Percentiles rank a stretch among this genome's conserved stretches.
phyloP scores from a whole-genome alignment of 1,140 invertebrate species.

The Alviniconcha marisindica region DNA sequence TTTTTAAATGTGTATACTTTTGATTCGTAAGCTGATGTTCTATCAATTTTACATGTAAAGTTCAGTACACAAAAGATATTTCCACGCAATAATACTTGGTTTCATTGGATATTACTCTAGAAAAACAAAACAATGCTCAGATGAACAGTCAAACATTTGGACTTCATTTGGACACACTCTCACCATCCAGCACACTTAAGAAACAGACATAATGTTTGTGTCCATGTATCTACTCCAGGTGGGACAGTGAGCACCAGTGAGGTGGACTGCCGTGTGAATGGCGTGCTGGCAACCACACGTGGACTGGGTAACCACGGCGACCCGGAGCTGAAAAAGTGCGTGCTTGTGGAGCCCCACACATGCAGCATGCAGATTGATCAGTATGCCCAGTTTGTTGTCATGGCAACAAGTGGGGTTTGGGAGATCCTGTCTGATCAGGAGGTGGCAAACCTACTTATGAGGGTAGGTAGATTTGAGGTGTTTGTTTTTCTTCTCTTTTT shows the following conservation, averaged over 20 bases:
- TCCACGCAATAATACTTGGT: too few relatives aligned
- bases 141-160: too few relatives aligned
- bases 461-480: slow-evolving; percentile 61
- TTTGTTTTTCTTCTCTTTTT: not conserved
- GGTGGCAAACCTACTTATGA: slow-evolving; percentile 67
- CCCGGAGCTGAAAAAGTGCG: slow-evolving; percentile 66
- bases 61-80: too few relatives aligned
- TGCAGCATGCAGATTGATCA: slow-evolving; percentile 67
- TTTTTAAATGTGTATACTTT: too few relatives aligned
- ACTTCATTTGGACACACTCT: too few relatives aligned
- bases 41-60: too few relatives aligned
- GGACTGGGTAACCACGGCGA: slow-evolving; percentile 76
- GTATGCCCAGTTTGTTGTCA: slow-evolving; percentile 73
- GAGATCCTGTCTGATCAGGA: slow-evolving; percentile 71
- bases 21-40: too few relatives aligned
- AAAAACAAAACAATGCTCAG: too few relatives aligned
- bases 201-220: too few relatives aligned
- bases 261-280: slow-evolving; percentile 69
- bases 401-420: slow-evolving; percentile 73
- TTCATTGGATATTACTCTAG: too few relatives aligned
- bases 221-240: too few relatives aligned
- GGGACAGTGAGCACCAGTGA: slow-evolving; percentile 68
- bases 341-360: slow-evolving; percentile 66
- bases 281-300: slow-evolving; percentile 69
- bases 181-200: too few relatives aligned